Evolutionary conservation across 1,140 invertebrate species (phyloP).

Genomic region (Drosophila tropicalis): DNA sequence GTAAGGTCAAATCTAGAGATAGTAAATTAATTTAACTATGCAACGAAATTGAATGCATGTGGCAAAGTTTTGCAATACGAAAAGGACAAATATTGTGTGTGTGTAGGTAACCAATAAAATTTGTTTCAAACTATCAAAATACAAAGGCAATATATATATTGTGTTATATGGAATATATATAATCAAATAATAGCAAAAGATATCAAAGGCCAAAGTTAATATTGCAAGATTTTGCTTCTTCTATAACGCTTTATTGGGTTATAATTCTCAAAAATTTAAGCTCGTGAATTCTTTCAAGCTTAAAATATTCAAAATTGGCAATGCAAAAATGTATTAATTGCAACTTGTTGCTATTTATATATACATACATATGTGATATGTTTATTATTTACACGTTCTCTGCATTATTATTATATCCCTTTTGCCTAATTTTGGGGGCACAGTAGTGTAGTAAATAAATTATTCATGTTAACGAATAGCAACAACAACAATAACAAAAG

Average conservation of each 20-base stretch:
- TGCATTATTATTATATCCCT: conserved; percentile 27
- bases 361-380: background rate
- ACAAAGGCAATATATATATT: no score
- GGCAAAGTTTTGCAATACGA: background rate
- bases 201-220: no score
- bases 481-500: background rate
- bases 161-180: no score
- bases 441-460: conserved; percentile 19
- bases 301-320: no score
- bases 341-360: background rate
- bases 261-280: no score
- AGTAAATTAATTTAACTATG: conserved; percentile 51
- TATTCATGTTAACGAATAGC: conserved; percentile 4
- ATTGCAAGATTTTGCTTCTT: no score
- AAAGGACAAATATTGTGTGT: no score
- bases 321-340: background rate
- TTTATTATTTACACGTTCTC: background rate
- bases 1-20: conserved; percentile 37
- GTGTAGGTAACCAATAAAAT: no score
- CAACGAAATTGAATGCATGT: conserved; percentile 1
- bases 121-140: no score
- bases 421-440: conserved; percentile 43
- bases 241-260: no score
- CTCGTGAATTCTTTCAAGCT: no score
- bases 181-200: no score